Conservation (phyloP, 2,113 vertebrate species). For the Spea multiplicata region DNA sequence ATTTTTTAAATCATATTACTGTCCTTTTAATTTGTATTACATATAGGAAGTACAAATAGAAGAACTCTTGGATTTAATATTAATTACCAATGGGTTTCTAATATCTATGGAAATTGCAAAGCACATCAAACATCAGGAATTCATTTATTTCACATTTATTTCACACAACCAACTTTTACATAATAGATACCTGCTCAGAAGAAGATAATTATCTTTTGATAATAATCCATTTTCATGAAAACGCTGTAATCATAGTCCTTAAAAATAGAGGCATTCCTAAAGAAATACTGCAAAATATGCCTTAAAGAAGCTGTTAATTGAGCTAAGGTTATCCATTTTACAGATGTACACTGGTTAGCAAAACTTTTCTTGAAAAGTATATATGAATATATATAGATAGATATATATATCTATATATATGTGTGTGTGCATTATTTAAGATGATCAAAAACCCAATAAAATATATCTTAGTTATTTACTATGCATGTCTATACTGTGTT, state of each 20-base stretch:
- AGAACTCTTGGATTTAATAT: not conserved
- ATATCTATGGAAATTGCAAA: constrained; percentile 14
- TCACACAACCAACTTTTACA: constrained; percentile 1
- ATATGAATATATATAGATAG: too few species aligned
- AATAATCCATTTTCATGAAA: constrained; percentile 27
- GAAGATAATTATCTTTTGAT: constrained; percentile 30
- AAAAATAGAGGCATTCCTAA: constrained; percentile 16
- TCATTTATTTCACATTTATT: constrained; percentile 11
- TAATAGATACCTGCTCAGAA: constrained; percentile 12
- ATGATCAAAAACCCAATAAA: too few species aligned
- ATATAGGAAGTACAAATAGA: constrained; percentile 4
- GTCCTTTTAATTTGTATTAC: not conserved
- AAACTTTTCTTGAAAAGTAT: not conserved
- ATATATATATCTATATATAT: too few species aligned
- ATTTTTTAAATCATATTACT: not conserved
- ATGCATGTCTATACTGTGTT: too few species aligned
- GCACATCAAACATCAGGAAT: constrained; percentile 16
- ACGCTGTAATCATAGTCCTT: constrained; percentile 26
- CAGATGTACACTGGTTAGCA: not conserved
- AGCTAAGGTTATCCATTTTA: constrained; percentile 2
- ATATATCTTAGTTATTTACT: too few species aligned
- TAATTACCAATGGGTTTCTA: constrained; percentile 10
- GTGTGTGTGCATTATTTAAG: too few species aligned
- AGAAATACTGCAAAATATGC: not conserved
- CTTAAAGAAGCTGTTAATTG: not conserved